Conservation (phyloP, 2,797 vertebrate species). For the Xiphophorus birchmanni region DNA sequence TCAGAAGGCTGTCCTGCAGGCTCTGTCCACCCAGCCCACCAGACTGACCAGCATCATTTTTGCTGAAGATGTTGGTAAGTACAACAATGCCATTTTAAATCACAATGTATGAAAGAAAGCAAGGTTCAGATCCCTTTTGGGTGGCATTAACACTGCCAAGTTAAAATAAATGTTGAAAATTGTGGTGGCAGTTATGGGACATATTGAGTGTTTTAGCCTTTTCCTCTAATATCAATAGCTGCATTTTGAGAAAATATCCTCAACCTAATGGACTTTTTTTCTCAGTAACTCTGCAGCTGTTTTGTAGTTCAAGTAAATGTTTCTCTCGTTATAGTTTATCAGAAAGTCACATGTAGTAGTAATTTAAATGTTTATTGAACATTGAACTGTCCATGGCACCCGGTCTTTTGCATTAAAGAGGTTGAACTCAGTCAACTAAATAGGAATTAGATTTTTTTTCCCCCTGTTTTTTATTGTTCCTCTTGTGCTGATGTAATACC, state of each 20-base stretch:
- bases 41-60: constrained; percentile 93
- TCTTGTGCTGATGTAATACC: constrained; percentile 16
- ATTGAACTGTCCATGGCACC: neutral
- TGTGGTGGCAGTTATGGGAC: neutral
- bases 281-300: neutral
- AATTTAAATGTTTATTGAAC: neutral
- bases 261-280: neutral
- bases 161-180: neutral
- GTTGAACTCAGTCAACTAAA: neutral
- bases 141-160: neutral
- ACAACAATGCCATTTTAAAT: neutral
- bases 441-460: neutral
- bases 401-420: neutral
- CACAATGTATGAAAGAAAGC: neutral
- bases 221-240: neutral
- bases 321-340: neutral
- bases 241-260: neutral
- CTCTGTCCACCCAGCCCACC: constrained; percentile 86
- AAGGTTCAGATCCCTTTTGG: neutral
- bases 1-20: constrained; percentile 88
- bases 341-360: neutral
- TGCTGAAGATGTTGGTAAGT: constrained; percentile 92
- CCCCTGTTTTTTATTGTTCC: neutral
- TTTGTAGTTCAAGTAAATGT: neutral
- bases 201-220: neutral